Conservation (phyloP, 2,888 invertebrate species). For the Chirona hameri region DNA sequence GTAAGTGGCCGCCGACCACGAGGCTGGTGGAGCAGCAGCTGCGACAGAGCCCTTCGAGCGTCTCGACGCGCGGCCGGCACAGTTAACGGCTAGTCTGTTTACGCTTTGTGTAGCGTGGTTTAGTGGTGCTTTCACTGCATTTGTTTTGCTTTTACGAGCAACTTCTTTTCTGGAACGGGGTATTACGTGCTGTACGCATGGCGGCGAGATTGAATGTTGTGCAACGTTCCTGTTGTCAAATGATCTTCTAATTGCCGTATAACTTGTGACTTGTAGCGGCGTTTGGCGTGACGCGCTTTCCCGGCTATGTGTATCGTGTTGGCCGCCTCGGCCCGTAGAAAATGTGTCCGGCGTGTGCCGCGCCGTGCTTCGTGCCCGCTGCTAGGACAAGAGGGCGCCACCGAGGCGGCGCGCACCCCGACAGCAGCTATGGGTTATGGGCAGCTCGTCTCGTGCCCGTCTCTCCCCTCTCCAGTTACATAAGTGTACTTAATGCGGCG, state of each 20-base stretch:
- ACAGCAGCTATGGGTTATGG: neutral
- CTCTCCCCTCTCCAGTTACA: neutral
- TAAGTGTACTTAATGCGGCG: constrained; percentile 6
- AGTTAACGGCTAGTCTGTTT: neutral
- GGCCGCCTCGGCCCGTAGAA: neutral
- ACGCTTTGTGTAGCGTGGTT: neutral
- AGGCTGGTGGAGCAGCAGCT: neutral
- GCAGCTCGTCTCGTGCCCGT: neutral
- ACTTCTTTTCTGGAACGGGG: neutral
- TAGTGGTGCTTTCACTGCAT: constrained; percentile 10
- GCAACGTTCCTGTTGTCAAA: constrained; percentile 2
- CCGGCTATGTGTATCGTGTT: neutral
- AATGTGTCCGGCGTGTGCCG: neutral
- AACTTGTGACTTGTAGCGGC: neutral
- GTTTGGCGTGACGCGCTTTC: neutral
- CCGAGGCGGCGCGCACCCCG: neutral
- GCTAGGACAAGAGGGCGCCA: neutral
- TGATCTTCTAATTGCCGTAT: neutral
- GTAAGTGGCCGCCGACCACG: neutral
- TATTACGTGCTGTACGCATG: neutral
- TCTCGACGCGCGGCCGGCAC: neutral
- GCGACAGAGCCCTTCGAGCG: neutral
- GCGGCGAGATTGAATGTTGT: neutral
- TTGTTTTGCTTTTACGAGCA: neutral
- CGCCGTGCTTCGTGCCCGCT: neutral